Base-by-base conservation (phyloP, 2,888 invertebrate genomes). In the Leptopterna dolabrata region DNA sequence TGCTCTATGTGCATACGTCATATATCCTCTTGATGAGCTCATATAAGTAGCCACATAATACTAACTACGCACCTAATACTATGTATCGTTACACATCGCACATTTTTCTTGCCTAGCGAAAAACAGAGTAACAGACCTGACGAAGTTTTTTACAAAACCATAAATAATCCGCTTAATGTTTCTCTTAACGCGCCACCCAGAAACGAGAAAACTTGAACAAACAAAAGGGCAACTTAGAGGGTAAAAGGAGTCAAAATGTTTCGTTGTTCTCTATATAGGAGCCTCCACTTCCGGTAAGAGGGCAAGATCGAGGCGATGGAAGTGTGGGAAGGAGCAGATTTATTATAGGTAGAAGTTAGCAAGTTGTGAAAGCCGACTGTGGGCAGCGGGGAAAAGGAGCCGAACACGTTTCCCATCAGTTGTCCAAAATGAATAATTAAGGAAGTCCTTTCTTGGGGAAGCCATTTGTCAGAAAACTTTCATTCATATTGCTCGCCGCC, bases 381-480 rank as follows among this genome's bases (percentile, higher is more conserved):
- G 47, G 73, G 36, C 73, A 73, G 73, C 73, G 36, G 73, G 36
- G 63, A 43, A 45, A 80, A 80, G 47, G 80, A 43, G 80, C 19
- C 45, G 47, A 80, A 80, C 47, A 70, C 41, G 70, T 84, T 84
- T 84, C 82, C 47, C 83, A 84, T 84, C 83, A 84, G 27, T 51
- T 30, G 81, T 30, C 70, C 43, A 36, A 71, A 84, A 84, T 84
- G 83, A 84, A 84, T 84, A 84, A 84, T 84, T 84, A 84, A 71
- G 71, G 83, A 84, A 84, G 83, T 84, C 83, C 71, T 84, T 84
- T 55, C 51, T 51, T 45, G 81, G 47, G 24, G 63, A 43, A 70
- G 70, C 83, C 83, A 84, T 84, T 84, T 84, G 83, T 84, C 83
- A 84, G 83, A 41, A 82, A 82, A 71, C 71, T 84, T 84, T 84